phyloP scores from a whole-genome alignment of 2,888 invertebrate genomes.

The Amaurobius ferox region DNA sequence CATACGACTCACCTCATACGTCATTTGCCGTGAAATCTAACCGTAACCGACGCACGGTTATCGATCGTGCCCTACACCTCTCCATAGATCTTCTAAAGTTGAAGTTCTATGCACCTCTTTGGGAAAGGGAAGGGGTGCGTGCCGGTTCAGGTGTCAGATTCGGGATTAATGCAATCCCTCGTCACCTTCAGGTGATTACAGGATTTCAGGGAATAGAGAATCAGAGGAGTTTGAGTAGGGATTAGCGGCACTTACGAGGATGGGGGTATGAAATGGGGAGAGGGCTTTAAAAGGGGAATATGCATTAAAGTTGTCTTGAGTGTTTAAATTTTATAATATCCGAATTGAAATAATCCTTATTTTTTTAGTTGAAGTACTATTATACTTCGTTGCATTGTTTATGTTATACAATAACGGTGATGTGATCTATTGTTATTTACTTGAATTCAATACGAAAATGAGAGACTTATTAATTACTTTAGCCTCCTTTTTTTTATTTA shows the following conservation, averaged over 20 bases:
- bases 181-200: constrained; percentile 1
- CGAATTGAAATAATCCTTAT: too few relatives aligned
- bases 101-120: too few relatives aligned
- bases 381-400: too few relatives aligned
- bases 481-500: too few relatives aligned
- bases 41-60: not conserved
- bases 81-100: too few relatives aligned
- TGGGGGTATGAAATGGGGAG: not conserved
- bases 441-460: too few relatives aligned
- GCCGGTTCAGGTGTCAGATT: not conserved
- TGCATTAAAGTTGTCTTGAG: too few relatives aligned
- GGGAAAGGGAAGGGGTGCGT: not conserved
- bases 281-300: not conserved
- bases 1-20: not conserved
- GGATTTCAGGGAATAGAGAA: not conserved
- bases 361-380: too few relatives aligned
- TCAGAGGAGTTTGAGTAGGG: not conserved
- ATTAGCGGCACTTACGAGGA: not conserved
- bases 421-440: too few relatives aligned
- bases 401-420: too few relatives aligned
- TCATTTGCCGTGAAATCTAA: not conserved
- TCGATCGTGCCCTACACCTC: not conserved
- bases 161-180: constrained; percentile 12
- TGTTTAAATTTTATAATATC: too few relatives aligned
- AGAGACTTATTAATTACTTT: too few relatives aligned